Conservation (phyloP, 2,797 vertebrate species). For the Anguilla megastoma region DNA sequence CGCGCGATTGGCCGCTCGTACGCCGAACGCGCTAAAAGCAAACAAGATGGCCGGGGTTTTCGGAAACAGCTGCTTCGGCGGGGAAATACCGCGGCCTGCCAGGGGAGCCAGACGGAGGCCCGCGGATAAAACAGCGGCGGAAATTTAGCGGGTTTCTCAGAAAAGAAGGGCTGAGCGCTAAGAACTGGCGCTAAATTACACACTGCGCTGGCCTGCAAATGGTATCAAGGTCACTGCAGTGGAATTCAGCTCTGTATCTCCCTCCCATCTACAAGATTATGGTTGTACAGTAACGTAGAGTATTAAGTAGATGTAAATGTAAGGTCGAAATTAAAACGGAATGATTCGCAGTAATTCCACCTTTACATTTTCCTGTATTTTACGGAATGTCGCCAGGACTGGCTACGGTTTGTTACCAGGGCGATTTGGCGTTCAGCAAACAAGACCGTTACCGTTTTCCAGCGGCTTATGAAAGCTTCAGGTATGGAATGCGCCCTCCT, state of each 20-base stretch:
- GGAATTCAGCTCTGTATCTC: neutral
- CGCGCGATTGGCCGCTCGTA: conserved; percentile 22
- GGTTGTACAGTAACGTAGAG: too few species aligned
- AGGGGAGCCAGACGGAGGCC: conserved; percentile 38
- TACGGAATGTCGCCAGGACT: neutral
- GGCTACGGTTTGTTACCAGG: too few species aligned
- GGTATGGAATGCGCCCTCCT: neutral
- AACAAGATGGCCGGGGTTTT: conserved; percentile 32
- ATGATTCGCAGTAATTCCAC: neutral
- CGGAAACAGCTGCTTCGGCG: conserved; percentile 38
- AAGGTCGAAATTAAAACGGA: neutral
- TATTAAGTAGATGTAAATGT: too few species aligned
- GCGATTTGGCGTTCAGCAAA: neutral
- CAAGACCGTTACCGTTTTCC: neutral
- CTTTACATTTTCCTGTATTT: neutral
- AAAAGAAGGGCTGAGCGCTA: conserved; percentile 4
- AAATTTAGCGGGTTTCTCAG: conserved; percentile 30
- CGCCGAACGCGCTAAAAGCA: conserved; percentile 23
- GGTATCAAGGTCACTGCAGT: too few species aligned
- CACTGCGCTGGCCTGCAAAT: neutral
- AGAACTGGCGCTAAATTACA: neutral
- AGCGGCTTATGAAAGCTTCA: neutral
- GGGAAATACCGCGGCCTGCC: conserved; percentile 29
- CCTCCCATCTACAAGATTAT: neutral
- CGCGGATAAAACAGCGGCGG: conserved; percentile 33